Percentiles rank a stretch among this genome's conserved stretches.
Evolutionary conservation across 2,797 vertebrate genomes (phyloP).

Genomic region (Rhinophrynus dorsalis): DNA sequence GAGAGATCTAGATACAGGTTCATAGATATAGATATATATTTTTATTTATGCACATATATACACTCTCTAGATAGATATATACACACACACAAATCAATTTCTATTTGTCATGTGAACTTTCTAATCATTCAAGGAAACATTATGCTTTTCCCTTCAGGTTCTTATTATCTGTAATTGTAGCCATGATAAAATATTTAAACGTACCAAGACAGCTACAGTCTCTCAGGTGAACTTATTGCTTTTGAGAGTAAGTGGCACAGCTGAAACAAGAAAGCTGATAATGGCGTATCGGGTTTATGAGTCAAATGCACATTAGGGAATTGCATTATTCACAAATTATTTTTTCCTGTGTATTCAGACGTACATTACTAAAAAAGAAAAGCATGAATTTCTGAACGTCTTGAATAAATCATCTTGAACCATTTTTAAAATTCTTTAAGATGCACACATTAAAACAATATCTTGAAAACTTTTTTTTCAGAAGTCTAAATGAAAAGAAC

Average conservation of each 20-base stretch:
- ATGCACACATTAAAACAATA: background rate
- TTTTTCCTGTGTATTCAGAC: slow-evolving; percentile 2
- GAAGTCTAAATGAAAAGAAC: background rate
- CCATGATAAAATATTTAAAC: slow-evolving; percentile 25
- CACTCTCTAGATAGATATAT: background rate
- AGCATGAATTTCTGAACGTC: background rate
- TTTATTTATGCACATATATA: no score
- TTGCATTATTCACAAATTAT: slow-evolving; percentile 21
- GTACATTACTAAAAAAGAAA: background rate
- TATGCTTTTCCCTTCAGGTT: slow-evolving; percentile 18
- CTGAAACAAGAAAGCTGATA: slow-evolving; percentile 39
- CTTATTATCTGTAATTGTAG: slow-evolving; percentile 17
- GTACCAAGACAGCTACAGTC: background rate
- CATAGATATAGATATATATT: no score
- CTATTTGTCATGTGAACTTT: slow-evolving; percentile 11
- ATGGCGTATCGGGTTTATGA: slow-evolving; percentile 23
- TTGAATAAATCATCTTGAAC: slow-evolving; percentile 2
- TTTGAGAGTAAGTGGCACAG: slow-evolving; percentile 31
- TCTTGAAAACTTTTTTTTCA: background rate
- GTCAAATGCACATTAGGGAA: slow-evolving; percentile 8
- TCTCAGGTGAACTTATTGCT: slow-evolving; percentile 38
- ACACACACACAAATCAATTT: slow-evolving; percentile 19
- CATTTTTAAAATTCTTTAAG: background rate
- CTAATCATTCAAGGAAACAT: background rate
- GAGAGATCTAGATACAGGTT: no score